A percentile compares a stretch with the other conserved stretches of the same genome.
These are phyloP conservation scores for Macrostomum lignano DNA, from an alignment of 1,140 invertebrate genomes.

Conservation along the genomic window DNA sequence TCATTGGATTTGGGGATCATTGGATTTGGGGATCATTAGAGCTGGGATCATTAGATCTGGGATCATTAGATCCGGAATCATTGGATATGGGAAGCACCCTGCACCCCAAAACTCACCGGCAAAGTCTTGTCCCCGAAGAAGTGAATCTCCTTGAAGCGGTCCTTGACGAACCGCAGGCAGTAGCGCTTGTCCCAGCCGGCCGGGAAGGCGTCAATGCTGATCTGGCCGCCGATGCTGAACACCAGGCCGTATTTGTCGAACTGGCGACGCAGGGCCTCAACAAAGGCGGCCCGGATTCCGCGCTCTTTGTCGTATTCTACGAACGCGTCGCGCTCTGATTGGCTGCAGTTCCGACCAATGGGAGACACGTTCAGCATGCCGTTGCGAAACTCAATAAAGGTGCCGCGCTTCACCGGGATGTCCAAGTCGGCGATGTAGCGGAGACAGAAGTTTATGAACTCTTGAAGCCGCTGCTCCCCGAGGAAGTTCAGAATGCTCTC, in stretches of 20 bases:
- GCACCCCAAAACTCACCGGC: conserved; percentile 31
- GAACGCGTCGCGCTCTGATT: conserved; percentile 56
- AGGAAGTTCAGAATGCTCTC: conserved; percentile 52
- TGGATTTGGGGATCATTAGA: no score
- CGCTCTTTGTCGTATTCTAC: conserved; percentile 52
- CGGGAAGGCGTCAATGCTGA: conserved; percentile 87
- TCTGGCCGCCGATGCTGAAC: conserved; percentile 54
- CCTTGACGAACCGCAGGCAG: conserved; percentile 45
- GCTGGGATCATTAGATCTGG: no score
- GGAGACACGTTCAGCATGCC: conserved; percentile 86
- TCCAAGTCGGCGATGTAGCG: conserved; percentile 54
- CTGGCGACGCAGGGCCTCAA: conserved; percentile 44
- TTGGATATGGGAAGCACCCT: no score
- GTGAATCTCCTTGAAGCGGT: conserved; percentile 55
- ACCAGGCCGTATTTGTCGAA: conserved; percentile 42
- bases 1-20: no score
- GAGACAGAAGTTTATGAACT: conserved; percentile 69
- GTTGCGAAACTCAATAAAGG: conserved; percentile 69
- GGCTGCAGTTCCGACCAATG: conserved; percentile 56
- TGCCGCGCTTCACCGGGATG: conserved; percentile 70
- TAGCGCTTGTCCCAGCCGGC: conserved; percentile 90
- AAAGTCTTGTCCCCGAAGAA: conserved; percentile 91
- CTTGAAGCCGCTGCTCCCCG: conserved; percentile 62
- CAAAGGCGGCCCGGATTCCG: conserved; percentile 52
- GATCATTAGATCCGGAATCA: no score